phyloP scores from a whole-genome alignment of 64 coral and sea anemone species.

The Anthopleura sola region DNA sequence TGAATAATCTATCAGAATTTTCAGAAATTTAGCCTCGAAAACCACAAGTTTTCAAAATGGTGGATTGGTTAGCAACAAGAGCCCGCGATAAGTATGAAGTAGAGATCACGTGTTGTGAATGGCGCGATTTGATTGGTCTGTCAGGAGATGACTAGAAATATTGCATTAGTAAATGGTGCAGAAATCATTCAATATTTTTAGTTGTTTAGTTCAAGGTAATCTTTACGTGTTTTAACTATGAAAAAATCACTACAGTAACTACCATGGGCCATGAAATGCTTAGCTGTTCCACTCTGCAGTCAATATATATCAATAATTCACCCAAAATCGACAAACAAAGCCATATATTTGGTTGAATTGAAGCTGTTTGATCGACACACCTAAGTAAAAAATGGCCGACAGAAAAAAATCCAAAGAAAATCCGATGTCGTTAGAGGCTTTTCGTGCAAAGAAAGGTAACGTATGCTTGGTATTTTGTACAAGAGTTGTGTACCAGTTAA shows the following conservation, averaged over 20 bases:
- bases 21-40: background rate
- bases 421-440: constrained; percentile 64
- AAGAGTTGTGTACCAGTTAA: background rate
- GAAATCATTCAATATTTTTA: constrained; percentile 30
- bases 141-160: constrained; percentile 18
- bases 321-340: background rate
- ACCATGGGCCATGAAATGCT: background rate
- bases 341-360: background rate
- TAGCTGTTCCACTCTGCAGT: background rate
- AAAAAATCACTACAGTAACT: constrained; percentile 65
- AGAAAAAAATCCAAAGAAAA: constrained; percentile 67
- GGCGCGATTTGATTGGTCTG: constrained; percentile 38
- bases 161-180: constrained; percentile 37
- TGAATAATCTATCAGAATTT: background rate
- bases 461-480: background rate
- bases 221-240: constrained; percentile 47
- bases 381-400: constrained; percentile 74
- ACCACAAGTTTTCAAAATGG: constrained; percentile 20
- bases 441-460: constrained; percentile 80
- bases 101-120: constrained; percentile 23
- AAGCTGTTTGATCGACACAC: constrained; percentile 58
- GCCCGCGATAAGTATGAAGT: constrained; percentile 1
- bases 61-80: constrained; percentile 7
- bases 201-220: constrained; percentile 7
- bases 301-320: background rate